Conservation (phyloP, 2,113 vertebrate species). For the Paratilapia polleni region DNA sequence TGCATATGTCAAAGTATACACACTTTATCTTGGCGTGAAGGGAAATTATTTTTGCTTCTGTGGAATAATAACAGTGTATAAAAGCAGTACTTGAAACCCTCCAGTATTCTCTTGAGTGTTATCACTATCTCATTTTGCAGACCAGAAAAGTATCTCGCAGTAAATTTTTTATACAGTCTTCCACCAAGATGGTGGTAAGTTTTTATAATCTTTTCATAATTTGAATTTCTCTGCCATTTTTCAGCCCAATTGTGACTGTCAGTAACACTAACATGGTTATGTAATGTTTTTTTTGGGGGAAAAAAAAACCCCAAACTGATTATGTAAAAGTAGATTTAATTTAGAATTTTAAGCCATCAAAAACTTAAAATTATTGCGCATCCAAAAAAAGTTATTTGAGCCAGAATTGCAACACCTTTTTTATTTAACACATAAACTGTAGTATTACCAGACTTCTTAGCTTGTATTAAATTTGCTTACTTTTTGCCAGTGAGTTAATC, state of each 20-base stretch:
- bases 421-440: background rate
- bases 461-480: background rate
- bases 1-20: constrained; percentile 27
- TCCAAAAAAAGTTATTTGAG: background rate
- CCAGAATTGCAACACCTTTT: background rate
- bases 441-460: background rate
- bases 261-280: background rate
- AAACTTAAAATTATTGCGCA: background rate
- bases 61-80: constrained; percentile 37
- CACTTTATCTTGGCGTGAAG: constrained; percentile 33
- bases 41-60: constrained; percentile 44
- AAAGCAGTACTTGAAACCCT: constrained; percentile 61
- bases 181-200: constrained; percentile 3
- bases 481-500: background rate
- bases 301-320: background rate
- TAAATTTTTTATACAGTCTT: constrained; percentile 1
- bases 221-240: background rate
- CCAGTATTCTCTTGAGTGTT: constrained; percentile 37
- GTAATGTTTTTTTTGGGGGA: background rate
- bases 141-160: constrained; percentile 1
- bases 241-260: background rate
- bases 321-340: background rate
- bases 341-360: background rate
- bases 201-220: background rate
- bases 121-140: constrained; percentile 29